Conservation (phyloP, 2,113 vertebrate genomes). For the Pampusana beccarii region DNA sequence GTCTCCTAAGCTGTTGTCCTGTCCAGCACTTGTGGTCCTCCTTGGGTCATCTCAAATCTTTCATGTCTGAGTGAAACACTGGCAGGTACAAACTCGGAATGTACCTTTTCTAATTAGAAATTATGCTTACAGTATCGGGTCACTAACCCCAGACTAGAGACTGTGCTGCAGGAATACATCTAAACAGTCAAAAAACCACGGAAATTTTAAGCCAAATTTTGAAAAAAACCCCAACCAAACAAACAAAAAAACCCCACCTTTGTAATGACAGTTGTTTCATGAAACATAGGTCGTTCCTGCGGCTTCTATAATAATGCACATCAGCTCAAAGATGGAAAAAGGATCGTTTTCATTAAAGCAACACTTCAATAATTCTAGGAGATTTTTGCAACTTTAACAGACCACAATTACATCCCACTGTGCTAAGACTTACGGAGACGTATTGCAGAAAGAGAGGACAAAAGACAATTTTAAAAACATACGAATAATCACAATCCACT, state of each 20-base stretch:
- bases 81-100: not conserved
- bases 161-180: not conserved
- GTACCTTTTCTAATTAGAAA: not conserved
- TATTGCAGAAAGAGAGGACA: not conserved
- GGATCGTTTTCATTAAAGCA: not conserved
- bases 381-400: not conserved
- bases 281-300: not conserved
- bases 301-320: not conserved
- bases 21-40: not conserved
- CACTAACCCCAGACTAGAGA: not conserved
- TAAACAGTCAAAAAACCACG: not conserved
- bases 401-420: not conserved
- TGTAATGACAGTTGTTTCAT: not conserved
- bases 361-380: not conserved
- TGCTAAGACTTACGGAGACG: not conserved
- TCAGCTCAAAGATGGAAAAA: not conserved
- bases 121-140: not conserved
- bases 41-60: not conserved
- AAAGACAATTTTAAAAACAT: not conserved
- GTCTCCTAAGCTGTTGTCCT: not conserved
- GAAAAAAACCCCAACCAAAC: no score
- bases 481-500: not conserved
- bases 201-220: not conserved
- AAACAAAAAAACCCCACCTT: not conserved
- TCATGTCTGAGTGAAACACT: fast-evolving